A percentile compares a stretch with the other conserved stretches of the same genome.
These are phyloP conservation scores for Parus major DNA, from an alignment of 2,113 vertebrate species.

Conservation along the genomic window DNA sequence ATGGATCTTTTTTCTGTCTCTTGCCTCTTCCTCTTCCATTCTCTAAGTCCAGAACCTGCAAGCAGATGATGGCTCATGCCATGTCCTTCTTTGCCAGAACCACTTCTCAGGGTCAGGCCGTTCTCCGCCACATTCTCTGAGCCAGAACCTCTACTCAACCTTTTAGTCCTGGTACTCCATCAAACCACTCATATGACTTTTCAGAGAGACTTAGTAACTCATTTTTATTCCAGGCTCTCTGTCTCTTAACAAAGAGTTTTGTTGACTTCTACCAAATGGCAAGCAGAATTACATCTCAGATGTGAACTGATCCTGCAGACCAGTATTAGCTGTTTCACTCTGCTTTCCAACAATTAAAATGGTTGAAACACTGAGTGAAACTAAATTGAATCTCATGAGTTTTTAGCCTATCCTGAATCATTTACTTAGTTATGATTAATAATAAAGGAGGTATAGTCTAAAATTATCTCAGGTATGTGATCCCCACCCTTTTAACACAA, in stretches of 20 bases:
- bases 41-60: not conserved
- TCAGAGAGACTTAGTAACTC: not conserved
- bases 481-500: not conserved
- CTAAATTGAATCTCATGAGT: not conserved
- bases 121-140: not conserved
- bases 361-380: not conserved
- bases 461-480: not conserved
- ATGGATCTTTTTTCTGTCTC: not conserved
- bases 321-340: not conserved
- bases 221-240: not conserved
- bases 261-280: not conserved
- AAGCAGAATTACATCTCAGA: not conserved
- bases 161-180: not conserved
- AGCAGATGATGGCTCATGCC: accelerated
- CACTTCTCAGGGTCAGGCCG: not conserved
- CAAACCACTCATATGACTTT: not conserved
- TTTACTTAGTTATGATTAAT: not conserved
- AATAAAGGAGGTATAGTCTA: not conserved
- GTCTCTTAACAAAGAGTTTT: not conserved
- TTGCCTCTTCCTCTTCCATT: not conserved
- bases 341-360: not conserved
- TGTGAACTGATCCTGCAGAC: not conserved
- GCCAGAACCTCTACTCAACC: not conserved
- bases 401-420: not conserved
- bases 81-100: not conserved